A percentile compares a stretch with the other conserved stretches of the same genome.
Evolutionary conservation across 2,797 vertebrate species (phyloP).

Genomic region (Hydrolagus colliei): DNA sequence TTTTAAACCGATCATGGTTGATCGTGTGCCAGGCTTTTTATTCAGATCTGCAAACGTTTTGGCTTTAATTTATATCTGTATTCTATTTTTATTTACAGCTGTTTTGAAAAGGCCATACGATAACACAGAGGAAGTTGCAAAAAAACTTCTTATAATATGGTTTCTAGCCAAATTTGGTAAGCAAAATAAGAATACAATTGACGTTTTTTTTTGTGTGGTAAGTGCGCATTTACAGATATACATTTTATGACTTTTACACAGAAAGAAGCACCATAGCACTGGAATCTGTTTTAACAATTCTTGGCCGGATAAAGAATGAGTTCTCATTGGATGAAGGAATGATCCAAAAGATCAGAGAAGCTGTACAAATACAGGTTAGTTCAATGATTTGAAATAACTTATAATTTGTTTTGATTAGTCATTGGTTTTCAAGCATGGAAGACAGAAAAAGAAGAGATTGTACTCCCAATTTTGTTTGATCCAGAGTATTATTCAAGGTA

Average conservation of each 20-base stretch:
- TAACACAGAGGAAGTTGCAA: constrained; percentile 12
- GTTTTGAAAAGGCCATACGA: constrained; percentile 10
- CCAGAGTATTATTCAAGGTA: too few species aligned
- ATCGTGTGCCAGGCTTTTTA: not conserved
- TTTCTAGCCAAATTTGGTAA: constrained; percentile 31
- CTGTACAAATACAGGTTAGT: constrained; percentile 62
- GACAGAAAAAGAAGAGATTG: not conserved
- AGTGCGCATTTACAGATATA: not conserved
- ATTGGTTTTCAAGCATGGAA: not conserved
- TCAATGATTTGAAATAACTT: not conserved
- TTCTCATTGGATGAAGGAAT: constrained; percentile 47
- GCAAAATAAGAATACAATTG: not conserved
- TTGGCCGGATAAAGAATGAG: constrained; percentile 54
- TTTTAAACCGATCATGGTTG: not conserved
- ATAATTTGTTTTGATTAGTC: not conserved
- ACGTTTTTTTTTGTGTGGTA: not conserved
- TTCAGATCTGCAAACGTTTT: not conserved
- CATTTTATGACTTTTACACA: constrained; percentile 47
- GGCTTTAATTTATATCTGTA: too few species aligned
- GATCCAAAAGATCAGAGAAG: constrained; percentile 47
- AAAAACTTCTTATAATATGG: constrained; percentile 11
- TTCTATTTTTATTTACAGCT: not conserved
- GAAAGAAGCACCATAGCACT: constrained; percentile 56
- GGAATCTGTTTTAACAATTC: constrained; percentile 53
- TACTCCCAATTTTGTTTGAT: too few species aligned